Base-by-base conservation (phyloP, 2,797 vertebrate species). In the Pipistrellus nathusii region DNA sequence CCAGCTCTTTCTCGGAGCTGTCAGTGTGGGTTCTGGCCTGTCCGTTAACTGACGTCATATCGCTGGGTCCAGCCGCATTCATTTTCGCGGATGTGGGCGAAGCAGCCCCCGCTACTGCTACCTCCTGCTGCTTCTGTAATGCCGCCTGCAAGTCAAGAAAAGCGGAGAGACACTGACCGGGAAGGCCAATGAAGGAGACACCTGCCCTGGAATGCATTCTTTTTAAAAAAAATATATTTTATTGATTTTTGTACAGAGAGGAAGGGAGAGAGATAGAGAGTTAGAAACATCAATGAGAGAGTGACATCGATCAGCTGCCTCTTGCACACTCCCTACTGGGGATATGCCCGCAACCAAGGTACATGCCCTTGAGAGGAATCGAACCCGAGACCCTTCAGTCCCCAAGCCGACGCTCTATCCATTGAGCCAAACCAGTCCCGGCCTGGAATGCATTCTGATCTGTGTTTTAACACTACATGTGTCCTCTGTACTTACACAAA, bases 71-170 rank as follows among this genome's bases (percentile, higher is more conserved):
- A 35, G 97, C 62, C 1, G 97, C 84, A 15, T 97, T 98, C 57
- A 97, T 97, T 97, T 98, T 99, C 0, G 98, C 98, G 27, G 98
- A 97, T 6, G 97, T 0, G 92, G 98, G 98, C 87, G 98, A 94
- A 41, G 98, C 84, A 2, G 98, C 91, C 48, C 98, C 98, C 85
- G 98, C 93, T 35, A 96, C 95, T 93, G 98, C 96, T 15, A 98
- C 98, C 2, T 98, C 98, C 66, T 99, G 98, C 92, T 99, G 99
- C 94, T 99, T 99, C 98, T 99, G 99, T 93, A 99, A 98, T 66
- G 99, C 99, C 76, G 99, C 99, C 99, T 99, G 90, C 44, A 96
- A 96, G 2, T 38, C 64, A 3, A 98, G 46, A 94, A 88, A 32
- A 90, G 55, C 44, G 76, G 94, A 96, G 32, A 51, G 3, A 46